Conservation (phyloP, 1,140 invertebrate genomes). For the Ceratosolen solmsi region DNA sequence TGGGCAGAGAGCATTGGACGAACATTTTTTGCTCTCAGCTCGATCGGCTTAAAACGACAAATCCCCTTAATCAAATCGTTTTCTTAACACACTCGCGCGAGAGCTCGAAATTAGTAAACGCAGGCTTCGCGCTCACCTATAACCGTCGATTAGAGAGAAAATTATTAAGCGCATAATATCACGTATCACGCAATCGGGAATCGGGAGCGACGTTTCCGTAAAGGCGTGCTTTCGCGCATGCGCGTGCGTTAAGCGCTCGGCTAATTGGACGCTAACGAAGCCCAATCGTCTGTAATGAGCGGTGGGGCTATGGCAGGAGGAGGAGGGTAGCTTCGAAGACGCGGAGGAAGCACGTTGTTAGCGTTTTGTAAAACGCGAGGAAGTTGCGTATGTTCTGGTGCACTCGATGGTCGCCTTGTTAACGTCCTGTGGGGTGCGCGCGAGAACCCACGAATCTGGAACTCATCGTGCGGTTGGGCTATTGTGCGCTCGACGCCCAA, state of each 20-base stretch:
- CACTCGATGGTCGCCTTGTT: not conserved
- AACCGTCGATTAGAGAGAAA: not conserved
- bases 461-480: constrained; percentile 24
- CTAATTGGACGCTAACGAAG: constrained; percentile 43
- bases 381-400: not conserved
- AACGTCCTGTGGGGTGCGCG: not conserved
- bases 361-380: not conserved
- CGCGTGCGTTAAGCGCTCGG: not conserved
- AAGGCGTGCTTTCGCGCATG: not conserved
- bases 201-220: not conserved
- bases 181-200: not conserved
- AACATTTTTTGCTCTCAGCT: not conserved
- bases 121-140: not conserved
- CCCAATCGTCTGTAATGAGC: constrained; percentile 4
- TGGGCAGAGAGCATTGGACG: too few relatives aligned
- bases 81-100: not conserved
- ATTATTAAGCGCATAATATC: constrained; percentile 3
- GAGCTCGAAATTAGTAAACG: not conserved
- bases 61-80: not conserved
- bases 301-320: too few relatives aligned
- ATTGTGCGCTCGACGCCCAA: constrained; percentile 19
- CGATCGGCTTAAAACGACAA: not conserved
- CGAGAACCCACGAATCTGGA: constrained; percentile 13
- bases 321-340: too few relatives aligned
- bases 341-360: too few relatives aligned